Conservation (phyloP, 1,140 invertebrate genomes). For the Anastatus disparis region DNA sequence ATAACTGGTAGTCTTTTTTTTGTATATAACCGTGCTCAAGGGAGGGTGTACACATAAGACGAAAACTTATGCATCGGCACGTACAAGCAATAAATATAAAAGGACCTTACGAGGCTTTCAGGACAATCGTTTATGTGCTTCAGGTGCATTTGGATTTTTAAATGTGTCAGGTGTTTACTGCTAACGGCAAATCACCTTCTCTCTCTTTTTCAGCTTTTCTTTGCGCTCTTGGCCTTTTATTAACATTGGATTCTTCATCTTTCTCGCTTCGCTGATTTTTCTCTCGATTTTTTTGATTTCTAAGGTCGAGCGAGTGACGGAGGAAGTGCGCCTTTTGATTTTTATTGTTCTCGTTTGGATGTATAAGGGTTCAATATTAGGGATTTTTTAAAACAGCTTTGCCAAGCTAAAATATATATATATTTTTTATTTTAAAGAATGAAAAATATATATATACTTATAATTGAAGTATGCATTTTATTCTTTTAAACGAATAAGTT, state of each 20-base stretch:
- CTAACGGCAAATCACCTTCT: constrained; percentile 13
- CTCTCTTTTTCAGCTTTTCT: not conserved
- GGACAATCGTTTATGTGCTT: constrained; percentile 32
- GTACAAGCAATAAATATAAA: constrained; percentile 59
- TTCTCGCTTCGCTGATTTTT: not conserved
- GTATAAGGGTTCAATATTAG: no score
- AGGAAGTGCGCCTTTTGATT: not conserved
- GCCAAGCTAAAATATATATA: no score
- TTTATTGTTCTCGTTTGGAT: no score
- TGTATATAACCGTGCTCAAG: not conserved
- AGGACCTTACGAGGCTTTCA: constrained; percentile 41
- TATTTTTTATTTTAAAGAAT: no score
- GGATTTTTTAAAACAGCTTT: no score
- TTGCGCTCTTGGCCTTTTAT: constrained; percentile 1
- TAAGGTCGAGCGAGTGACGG: not conserved
- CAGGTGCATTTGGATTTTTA: constrained; percentile 26
- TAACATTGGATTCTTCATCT: not conserved
- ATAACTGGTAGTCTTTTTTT: not conserved
- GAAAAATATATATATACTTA: no score
- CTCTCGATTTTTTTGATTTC: no score
- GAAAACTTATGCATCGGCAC: constrained; percentile 48
- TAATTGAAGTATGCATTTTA: no score
- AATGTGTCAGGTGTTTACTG: not conserved
- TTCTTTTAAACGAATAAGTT: no score
- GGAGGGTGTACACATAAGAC: not conserved